Percentiles rank a stretch among this genome's conserved stretches.
Evolutionary conservation across 2,797 vertebrate genomes (phyloP).

Genomic region (Eurystomus glaucurus): DNA sequence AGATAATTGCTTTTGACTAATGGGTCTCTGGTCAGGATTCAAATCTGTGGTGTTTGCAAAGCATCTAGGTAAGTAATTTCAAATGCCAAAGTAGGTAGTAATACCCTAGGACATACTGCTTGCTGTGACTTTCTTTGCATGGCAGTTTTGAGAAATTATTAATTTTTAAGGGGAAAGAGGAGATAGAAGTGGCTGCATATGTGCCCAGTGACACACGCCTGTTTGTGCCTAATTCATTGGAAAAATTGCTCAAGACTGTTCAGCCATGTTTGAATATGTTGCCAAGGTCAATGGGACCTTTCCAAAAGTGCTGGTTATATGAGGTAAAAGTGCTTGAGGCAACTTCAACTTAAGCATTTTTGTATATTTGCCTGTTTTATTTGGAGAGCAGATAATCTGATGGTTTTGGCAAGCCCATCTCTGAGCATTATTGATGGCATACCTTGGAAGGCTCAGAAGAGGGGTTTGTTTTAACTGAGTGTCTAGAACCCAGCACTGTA

Average conservation of each 20-base stretch:
- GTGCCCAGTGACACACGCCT: not conserved
- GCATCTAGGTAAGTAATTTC: not conserved
- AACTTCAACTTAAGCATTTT: conserved; percentile 23
- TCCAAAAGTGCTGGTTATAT: conserved; percentile 32
- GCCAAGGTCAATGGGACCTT: conserved; percentile 16
- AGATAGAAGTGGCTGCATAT: not conserved
- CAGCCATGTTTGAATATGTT: not conserved
- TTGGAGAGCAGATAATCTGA: conserved; percentile 7
- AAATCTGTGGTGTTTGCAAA: not conserved
- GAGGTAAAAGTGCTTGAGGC: conserved; percentile 40
- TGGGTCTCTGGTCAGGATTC: not conserved
- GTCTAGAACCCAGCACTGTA: not conserved
- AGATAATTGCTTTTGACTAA: conserved; percentile 8
- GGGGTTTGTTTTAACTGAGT: not conserved
- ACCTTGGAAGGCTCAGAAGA: not conserved
- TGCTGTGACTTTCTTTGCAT: not conserved
- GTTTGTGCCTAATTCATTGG: not conserved
- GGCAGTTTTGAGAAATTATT: conserved; percentile 42
- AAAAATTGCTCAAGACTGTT: not conserved
- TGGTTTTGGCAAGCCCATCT: not conserved
- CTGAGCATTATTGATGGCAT: not conserved
- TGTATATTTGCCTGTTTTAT: conserved; percentile 54
- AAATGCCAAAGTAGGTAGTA: not conserved
- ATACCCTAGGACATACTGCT: not conserved
- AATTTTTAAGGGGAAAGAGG: conserved; percentile 57